These are phyloP conservation scores for Halictus quadricinctus DNA, from an alignment of 2,888 invertebrate species.

Conservation along the genomic window DNA sequence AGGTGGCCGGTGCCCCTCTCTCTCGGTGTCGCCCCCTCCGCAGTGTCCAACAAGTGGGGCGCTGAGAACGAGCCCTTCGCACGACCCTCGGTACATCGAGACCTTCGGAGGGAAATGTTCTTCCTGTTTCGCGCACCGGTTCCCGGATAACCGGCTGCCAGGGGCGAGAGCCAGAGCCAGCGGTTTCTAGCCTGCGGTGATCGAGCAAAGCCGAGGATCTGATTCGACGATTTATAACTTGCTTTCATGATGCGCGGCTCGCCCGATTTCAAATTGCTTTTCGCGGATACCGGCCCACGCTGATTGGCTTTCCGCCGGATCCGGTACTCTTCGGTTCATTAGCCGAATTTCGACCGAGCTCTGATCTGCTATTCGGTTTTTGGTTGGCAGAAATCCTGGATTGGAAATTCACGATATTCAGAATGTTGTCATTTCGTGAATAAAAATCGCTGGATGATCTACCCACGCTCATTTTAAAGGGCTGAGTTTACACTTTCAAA, in stretches of 20 bases:
- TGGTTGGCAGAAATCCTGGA: background rate
- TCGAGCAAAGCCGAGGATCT: background rate
- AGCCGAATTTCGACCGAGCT: background rate
- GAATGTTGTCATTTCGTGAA: background rate
- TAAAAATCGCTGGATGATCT: background rate
- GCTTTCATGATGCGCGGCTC: background rate
- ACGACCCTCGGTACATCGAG: conserved; percentile 13
- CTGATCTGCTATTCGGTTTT: background rate
- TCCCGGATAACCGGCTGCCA: background rate
- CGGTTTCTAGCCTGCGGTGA: background rate
- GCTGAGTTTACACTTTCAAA: background rate
- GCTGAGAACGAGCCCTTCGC: conserved; percentile 23
- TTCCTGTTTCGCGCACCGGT: background rate
- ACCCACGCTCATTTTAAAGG: background rate
- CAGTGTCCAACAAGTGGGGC: conserved; percentile 67
- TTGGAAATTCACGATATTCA: background rate
- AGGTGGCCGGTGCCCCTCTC: conserved; percentile 73
- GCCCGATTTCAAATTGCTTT: background rate
- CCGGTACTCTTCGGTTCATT: background rate
- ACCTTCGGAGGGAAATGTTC: background rate
- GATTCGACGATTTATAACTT: conserved; percentile 11
- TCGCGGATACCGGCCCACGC: background rate
- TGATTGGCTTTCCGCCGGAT: conserved; percentile 8
- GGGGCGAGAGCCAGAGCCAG: background rate
- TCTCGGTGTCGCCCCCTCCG: conserved; percentile 13